Evolutionary conservation across 2,113 vertebrate species (phyloP).

Genomic region (Tympanuchus pallidicinctus): DNA sequence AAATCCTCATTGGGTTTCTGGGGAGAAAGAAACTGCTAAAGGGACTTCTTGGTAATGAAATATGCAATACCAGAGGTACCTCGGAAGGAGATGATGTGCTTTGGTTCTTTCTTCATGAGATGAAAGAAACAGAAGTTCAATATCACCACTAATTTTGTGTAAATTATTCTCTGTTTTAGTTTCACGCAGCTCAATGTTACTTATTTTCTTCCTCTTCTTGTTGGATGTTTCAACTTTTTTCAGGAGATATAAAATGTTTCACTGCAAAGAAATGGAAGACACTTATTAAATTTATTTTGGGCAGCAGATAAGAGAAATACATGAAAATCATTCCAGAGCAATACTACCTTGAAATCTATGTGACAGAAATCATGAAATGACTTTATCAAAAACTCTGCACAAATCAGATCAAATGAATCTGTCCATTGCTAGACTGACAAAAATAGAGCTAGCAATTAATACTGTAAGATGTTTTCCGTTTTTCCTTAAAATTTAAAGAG

Average conservation of each 20-base stretch:
- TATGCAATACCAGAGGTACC: background rate
- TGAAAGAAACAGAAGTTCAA: conserved; percentile 10
- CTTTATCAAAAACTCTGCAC: background rate
- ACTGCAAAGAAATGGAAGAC: background rate
- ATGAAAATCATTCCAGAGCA: background rate
- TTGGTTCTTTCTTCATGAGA: background rate
- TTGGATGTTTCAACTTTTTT: conserved; percentile 9
- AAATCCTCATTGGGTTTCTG: background rate
- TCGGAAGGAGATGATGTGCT: background rate
- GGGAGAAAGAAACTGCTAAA: background rate
- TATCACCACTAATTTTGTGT: background rate
- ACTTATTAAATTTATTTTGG: background rate
- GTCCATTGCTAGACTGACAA: background rate
- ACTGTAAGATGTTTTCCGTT: background rate
- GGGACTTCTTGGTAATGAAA: background rate
- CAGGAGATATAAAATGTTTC: background rate
- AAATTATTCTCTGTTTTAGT: conserved; percentile 24
- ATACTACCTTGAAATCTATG: conserved; percentile 36
- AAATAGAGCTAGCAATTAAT: background rate
- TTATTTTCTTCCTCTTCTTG: background rate
- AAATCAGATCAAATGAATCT: background rate
- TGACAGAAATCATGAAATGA: background rate
- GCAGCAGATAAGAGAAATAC: background rate
- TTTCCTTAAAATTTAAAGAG: background rate
- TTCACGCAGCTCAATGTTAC: background rate